phyloP scores from a whole-genome alignment of 2,113 vertebrate species.

The Lepus americanus region DNA sequence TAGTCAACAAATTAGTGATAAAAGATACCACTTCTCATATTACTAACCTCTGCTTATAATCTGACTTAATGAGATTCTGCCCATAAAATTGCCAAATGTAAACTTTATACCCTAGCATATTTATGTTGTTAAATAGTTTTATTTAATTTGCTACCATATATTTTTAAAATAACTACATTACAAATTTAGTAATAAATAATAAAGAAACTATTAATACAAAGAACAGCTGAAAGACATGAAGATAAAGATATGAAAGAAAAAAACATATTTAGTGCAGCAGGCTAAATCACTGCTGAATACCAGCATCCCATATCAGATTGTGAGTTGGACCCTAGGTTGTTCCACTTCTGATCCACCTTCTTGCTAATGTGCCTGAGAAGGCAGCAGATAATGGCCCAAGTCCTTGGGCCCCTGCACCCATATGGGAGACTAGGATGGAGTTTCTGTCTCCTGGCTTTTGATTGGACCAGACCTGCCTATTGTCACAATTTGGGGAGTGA shows the following conservation, averaged over 20 bases:
- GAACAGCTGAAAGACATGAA: not conserved
- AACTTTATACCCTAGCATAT: not conserved
- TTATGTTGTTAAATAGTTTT: not conserved
- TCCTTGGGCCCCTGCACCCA: no score
- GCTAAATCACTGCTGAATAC: no score
- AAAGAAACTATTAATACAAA: not conserved
- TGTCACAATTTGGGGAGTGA: no score
- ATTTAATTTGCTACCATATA: not conserved
- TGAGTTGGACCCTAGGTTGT: no score
- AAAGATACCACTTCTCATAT: not conserved
- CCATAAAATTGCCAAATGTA: not conserved
- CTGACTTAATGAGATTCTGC: not conserved
- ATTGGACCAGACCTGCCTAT: no score
- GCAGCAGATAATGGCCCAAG: no score
- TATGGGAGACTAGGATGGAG: no score
- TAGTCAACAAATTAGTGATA: not conserved
- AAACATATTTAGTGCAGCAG: not conserved
- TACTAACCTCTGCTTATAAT: not conserved
- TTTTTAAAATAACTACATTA: conserved; percentile 5
- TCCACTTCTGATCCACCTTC: no score
- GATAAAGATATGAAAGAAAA: not conserved
- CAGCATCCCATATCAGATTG: no score
- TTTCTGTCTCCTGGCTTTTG: no score
- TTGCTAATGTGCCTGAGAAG: no score
- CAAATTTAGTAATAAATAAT: not conserved